phyloP scores from a whole-genome alignment of 2,888 invertebrate species.

The Eupithecia dodoneata region DNA sequence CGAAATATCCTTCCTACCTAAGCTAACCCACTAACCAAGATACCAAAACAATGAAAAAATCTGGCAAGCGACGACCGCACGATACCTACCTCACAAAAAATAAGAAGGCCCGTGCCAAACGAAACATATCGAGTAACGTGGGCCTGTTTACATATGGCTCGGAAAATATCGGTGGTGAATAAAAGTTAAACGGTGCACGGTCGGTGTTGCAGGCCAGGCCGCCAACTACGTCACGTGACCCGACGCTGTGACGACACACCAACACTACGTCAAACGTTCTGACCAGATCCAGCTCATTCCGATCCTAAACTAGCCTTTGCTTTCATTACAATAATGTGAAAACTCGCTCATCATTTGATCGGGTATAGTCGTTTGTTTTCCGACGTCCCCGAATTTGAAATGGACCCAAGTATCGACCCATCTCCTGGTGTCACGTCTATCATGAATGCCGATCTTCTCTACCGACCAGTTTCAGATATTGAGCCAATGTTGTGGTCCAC shows the following conservation, averaged over 20 bases:
- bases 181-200: not conserved
- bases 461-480: not conserved
- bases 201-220: constrained; percentile 20
- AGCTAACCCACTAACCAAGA: constrained; percentile 17
- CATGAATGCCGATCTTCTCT: not conserved
- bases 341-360: not conserved
- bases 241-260: not conserved
- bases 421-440: not conserved
- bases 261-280: not conserved
- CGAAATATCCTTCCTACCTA: not conserved
- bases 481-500: not conserved
- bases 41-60: constrained; percentile 8
- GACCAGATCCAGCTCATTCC: constrained; percentile 11
- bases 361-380: not conserved
- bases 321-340: not conserved
- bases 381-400: not conserved
- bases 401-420: not conserved
- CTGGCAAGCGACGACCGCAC: constrained; percentile 6
- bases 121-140: constrained; percentile 21
- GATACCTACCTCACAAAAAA: constrained; percentile 11
- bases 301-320: constrained; percentile 2
- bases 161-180: constrained; percentile 16
- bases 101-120: constrained; percentile 24
- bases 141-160: constrained; percentile 21
- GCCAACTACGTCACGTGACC: constrained; percentile 27